phyloP scores from a whole-genome alignment of 2,888 invertebrate species.

The Meloe dianella region DNA sequence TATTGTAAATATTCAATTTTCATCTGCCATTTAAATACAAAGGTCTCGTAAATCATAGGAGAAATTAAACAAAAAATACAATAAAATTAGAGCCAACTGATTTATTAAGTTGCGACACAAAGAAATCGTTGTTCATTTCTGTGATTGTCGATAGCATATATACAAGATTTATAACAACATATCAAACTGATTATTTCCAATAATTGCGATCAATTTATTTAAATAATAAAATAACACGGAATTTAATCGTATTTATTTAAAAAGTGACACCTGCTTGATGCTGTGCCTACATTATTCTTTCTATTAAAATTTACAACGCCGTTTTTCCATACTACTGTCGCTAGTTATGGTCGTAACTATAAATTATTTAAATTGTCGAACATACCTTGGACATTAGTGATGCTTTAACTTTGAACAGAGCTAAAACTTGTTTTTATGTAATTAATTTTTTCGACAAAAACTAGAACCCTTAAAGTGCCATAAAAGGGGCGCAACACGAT shows the following conservation, averaged over 20 bases:
- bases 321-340: conserved; percentile 28
- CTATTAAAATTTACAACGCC: conserved; percentile 46
- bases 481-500: background rate
- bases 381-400: conserved; percentile 26
- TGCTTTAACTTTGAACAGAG: conserved; percentile 17
- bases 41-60: conserved; percentile 32
- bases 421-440: background rate
- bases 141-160: conserved; percentile 21
- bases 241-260: conserved; percentile 41
- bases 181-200: conserved; percentile 40
- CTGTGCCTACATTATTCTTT: conserved; percentile 47
- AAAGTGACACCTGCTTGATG: conserved; percentile 51
- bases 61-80: conserved; percentile 27
- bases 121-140: conserved; percentile 40
- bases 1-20: conserved; percentile 36
- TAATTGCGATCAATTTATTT: conserved; percentile 49
- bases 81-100: conserved; percentile 25
- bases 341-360: conserved; percentile 33
- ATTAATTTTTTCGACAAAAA: background rate
- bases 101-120: conserved; percentile 42
- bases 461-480: background rate
- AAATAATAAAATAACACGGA: conserved; percentile 37
- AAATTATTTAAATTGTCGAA: conserved; percentile 36
- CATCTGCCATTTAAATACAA: conserved; percentile 31
- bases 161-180: conserved; percentile 40